Evolutionary conservation across 1,140 invertebrate species (phyloP), one percentile per base, ranked within the genome.

Genomic region (Drosophila littoralis): DNA sequence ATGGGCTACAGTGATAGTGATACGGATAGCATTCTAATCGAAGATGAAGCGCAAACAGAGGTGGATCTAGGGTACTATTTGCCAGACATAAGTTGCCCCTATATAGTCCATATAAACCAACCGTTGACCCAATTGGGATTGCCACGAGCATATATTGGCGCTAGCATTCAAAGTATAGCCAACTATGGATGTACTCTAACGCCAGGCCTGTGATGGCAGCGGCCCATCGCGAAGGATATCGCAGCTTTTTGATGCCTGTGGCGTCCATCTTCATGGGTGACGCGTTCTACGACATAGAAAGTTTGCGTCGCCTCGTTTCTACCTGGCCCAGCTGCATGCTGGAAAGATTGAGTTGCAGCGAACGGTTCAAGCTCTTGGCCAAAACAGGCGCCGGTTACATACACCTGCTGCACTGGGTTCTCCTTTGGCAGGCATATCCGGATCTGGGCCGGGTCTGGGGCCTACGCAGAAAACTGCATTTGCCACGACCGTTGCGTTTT

Each of bases 401-500:
- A 9, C 52, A 73, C 2, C 38, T 79, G 12, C 28, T 77, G 22
- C 70, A 78, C 35, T 79, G 77, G 77, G 22, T 79, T 15, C 63
- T 79, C 15, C 54, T 68, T 8, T 15, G 8, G 36, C 75, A 66
- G 17, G 17, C 51, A 0, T 48, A 45, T 55, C 75, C 77, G 13
- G 60, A 7, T 1, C 28, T 79, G 54, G 46, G 70, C 0, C 77
- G 69, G 8, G 7, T 64, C 1, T 59, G 64, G 13, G 10, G 55
- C 0, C 32, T 79, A 6, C 77, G 75, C 38, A 46, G 36, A 8
- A 42, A 55, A 6, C 8, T 55, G 0, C 51, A 57, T 6, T 10
- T 77, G 28, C 38, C 33, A 1, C 70, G 38, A 1, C 64, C 63
- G 4, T n/a, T 48, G 10, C 9, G 17, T 1, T n/a, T 22, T 7